Percentiles rank a stretch among this genome's conserved stretches.
Evolutionary conservation across 2,797 vertebrate species (phyloP).

Genomic region (Remorina albescens): DNA sequence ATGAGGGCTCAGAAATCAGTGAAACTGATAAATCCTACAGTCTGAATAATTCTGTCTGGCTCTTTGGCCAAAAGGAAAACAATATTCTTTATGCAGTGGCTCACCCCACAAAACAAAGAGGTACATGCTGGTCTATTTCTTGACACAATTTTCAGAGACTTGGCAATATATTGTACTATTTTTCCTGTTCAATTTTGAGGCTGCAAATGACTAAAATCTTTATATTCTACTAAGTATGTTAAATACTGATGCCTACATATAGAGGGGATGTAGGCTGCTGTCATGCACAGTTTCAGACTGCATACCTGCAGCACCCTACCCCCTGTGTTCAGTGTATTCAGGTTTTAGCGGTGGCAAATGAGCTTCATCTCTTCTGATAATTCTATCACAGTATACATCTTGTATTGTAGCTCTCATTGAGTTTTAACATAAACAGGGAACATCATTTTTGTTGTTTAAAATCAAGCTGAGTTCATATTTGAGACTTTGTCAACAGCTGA

Average conservation of each 20-base stretch:
- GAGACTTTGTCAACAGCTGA: too few relatives aligned
- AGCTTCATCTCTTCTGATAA: too few relatives aligned
- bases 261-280: neutral
- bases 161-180: neutral
- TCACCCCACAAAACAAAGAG: neutral
- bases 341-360: too few relatives aligned
- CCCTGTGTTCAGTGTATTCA: too few relatives aligned
- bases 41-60: constrained; percentile 18
- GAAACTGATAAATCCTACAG: constrained; percentile 43
- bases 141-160: constrained; percentile 2
- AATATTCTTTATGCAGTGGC: neutral
- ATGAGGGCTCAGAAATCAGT: constrained; percentile 42
- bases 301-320: too few relatives aligned
- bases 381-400: too few relatives aligned
- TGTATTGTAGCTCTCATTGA: too few relatives aligned
- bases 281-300: too few relatives aligned
- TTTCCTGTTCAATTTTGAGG: neutral
- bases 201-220: neutral
- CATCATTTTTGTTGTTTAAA: too few relatives aligned
- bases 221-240: neutral
- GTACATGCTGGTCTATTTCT: neutral
- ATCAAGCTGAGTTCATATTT: too few relatives aligned
- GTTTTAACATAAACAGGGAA: too few relatives aligned
- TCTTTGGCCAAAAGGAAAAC: constrained; percentile 6
- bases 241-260: neutral